Evolutionary conservation across 2,888 invertebrate species (phyloP).

Genomic region (Andrena praecox): DNA sequence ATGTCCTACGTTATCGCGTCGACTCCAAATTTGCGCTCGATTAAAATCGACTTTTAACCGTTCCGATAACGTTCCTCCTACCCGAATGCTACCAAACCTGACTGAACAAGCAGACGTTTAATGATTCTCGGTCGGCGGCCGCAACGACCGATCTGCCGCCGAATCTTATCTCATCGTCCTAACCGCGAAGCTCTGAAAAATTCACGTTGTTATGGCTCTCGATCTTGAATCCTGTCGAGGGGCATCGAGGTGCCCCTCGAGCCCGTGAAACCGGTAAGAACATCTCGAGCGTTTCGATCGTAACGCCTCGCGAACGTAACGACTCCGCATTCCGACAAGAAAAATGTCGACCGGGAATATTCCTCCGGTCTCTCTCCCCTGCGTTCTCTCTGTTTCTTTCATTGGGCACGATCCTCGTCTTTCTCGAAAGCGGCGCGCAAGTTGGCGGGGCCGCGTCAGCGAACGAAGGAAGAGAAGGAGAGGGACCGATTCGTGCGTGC

Average conservation of each 20-base stretch:
- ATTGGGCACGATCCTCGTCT: conserved; percentile 23
- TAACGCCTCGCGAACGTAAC: conserved; percentile 76
- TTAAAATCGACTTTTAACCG: no score
- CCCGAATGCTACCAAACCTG: background rate
- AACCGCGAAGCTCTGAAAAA: conserved; percentile 48
- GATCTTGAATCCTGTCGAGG: conserved; percentile 61
- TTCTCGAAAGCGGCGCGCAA: conserved; percentile 52
- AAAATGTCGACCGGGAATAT: conserved; percentile 76
- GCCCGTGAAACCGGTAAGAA: conserved; percentile 73
- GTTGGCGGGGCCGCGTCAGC: conserved; percentile 1
- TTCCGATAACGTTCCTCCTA: background rate
- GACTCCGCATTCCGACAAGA: conserved; percentile 75
- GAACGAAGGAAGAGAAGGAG: conserved; percentile 46
- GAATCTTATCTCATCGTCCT: conserved; percentile 34
- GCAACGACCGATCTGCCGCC: background rate
- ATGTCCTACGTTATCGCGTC: no score
- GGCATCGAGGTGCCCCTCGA: conserved; percentile 33
- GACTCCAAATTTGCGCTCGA: no score
- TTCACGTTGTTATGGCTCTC: conserved; percentile 49
- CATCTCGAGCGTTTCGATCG: conserved; percentile 75
- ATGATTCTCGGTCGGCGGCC: background rate
- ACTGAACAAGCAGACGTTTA: background rate
- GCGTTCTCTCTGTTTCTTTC: conserved; percentile 15
- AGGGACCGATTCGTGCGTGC: conserved; percentile 25
- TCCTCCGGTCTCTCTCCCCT: conserved; percentile 46